Evolutionary conservation across 35 echinoderm and acorn worm genomes (phyloP), one percentile per base, ranked within the genome.

Genomic region (Strongylocentrotus purpuratus): DNA sequence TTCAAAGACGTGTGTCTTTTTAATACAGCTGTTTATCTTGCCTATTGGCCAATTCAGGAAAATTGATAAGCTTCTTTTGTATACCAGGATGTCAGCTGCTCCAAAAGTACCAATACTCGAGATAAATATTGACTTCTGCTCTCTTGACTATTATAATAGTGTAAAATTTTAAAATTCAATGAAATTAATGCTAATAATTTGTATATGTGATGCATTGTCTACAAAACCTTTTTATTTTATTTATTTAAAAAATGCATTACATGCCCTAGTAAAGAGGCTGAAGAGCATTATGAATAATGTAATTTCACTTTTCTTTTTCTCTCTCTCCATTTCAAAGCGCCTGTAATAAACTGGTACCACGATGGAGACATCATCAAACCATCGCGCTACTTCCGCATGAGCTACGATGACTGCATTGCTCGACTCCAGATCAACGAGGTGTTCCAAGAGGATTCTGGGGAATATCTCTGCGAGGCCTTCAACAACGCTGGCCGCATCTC

Each of bases 351-450:
- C 87, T 99, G 98, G 98, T 99, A 97, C 92, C 96, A 95, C 52
- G 97, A 99, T 48, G 96, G 96, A 31, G 98, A 95, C 18, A 94
- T 99, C 90, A 99, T 99, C 96, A 99, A 99, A 85, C 96, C 98
- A 85, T 99, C 98, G 5, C 97, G 97, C 61, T 99, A 99, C 87
- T 99, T 99, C 94, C 97, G 95, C 59, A 99, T 99, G 98, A 88
- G 94, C 50, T 99, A 96, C 94, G 86, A 97, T 48, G 98, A 97
- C 47, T 59, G 87, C 41, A 92, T 97, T 50, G 98, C 98, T 9
- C 95, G 97, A 17, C 95, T 99, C 48, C 94, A 96, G 86, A 99
- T 99, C 94, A 97, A 97, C 55, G 98, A 99, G 65, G 98, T 97
- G 18, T 99, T 99, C 96, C 98, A 97, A 4, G 98, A 99, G 87